phyloP scores from a whole-genome alignment of 1,140 invertebrate species.

The Sycobia sp. region DNA sequence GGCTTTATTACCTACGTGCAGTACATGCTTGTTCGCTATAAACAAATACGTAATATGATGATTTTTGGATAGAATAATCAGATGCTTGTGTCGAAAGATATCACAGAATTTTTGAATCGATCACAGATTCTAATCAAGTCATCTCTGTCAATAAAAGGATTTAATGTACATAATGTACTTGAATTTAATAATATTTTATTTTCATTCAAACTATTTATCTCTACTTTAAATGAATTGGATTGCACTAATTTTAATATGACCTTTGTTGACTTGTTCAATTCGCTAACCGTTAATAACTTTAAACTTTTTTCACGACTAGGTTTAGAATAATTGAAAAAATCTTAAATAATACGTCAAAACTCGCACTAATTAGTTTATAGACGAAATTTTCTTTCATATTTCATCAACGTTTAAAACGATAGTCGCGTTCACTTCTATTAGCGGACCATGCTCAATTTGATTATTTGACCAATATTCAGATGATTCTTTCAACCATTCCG shows the following conservation, averaged over 20 bases:
- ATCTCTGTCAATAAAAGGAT: not conserved
- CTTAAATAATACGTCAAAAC: not conserved
- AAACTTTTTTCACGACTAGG: too few species aligned
- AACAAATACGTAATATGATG: not conserved
- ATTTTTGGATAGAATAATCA: not conserved
- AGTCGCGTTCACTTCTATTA: not conserved
- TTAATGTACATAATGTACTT: not conserved
- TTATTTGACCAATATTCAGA: not conserved
- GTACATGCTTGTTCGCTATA: not conserved
- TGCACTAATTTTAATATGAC: not conserved
- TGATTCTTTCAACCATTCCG: not conserved
- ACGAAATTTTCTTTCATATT: not conserved
- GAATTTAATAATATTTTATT: not conserved
- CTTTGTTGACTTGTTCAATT: not conserved
- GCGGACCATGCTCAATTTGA: not conserved
- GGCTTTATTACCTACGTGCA: not conserved
- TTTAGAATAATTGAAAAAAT: not conserved
- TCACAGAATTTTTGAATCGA: not conserved
- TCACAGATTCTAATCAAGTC: not conserved
- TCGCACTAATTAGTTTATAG: not conserved
- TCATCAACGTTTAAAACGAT: not conserved
- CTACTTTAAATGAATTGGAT: not conserved
- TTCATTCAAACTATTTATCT: not conserved
- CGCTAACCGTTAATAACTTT: too few species aligned
- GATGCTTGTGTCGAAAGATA: not conserved